Base-by-base conservation (phyloP, 2,113 vertebrate species). In the Thunnus thynnus region DNA sequence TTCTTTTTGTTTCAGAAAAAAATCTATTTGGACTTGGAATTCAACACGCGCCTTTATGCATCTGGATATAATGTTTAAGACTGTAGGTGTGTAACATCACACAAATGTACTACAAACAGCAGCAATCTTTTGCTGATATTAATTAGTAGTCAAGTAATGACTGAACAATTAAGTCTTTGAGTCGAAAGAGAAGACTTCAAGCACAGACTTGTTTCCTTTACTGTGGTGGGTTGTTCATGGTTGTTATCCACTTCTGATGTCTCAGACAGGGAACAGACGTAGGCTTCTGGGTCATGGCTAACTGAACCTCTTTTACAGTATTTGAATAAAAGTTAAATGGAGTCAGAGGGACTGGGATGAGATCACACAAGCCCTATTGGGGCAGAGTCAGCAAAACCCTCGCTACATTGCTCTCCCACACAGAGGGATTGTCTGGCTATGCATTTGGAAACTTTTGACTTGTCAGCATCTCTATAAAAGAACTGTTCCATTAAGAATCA, bases 351-450 rank as follows among this genome's bases (percentile, higher is more conserved):
- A 60, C 5, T 69, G 55, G 54, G 76, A 89, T 92, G 90, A 94
- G 85, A 83, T 92, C 90, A 91, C 78, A 56, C 5, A 44, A 80
- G 57, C 67, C 81, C 63, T 48, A 64, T 1, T 82, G 87, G 72
- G 78, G 80, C 88, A 68, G 50, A 88, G 86, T 94, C 92, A 90
- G 93, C 92, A 89, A 83, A 91, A 83, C 10, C 30, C 44, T 71
- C n/a, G 54, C 75, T 86, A 72, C 82, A 80, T 41, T 80, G 75
- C 77, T 87, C 78, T 88, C 79, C 88, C 87, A 89, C 90, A 84
- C 63, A 69, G 68, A 87, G 76, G 62, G 71, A 82, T 70, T 77
- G 61, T 67, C 75, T 90, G 88, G 85, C 86, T 13, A 13, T 17
- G 22, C 56, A 64, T 27, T 22, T 66, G 88, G 89, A 91, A 93